Base-by-base conservation (phyloP, 2,797 vertebrate genomes). In the Balearica regulorum region DNA sequence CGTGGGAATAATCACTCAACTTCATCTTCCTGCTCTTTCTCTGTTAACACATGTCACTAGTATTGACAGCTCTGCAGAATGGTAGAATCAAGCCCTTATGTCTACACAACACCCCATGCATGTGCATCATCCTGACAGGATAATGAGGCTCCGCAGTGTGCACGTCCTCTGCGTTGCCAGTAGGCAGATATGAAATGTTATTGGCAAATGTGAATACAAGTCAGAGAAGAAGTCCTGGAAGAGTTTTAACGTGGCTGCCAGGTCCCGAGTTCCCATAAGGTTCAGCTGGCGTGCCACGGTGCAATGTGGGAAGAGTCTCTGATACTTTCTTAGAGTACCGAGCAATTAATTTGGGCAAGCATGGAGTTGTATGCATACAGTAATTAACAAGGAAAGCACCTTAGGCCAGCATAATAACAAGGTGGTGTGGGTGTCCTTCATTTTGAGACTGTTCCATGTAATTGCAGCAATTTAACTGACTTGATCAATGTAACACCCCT, bases 261-360 rank as follows among this genome's bases (percentile, higher is more conserved):
- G 48, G 31, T 28, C 41, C 53, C 1, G 3, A 6, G 44, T 53
- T 53, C 26, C 62, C 1, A 0, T 7, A 0, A 2, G 60, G 80
- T 87, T 33, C 71, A 13, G 24, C 64, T 69, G 86, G 75, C 29
- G 0, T 19, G 3, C 65, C 83, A 2, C 19, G 3, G 16, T 20
- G 39, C 20, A 1, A 33, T 10, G 73, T 13, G 46, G 86, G 83
- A 62, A 62, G 91, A 86, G 68, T 37, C 92, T 90, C 51, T 78
- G 84, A n/a, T 81, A 6, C 17, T 93, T 96, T 93, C 95, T 96
- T 96, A 16, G 88, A 96, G 90, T 29, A 49, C 90, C 0, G 9
- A 77, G 94, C 90, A 91, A 94, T 97, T 97, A 97, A 90, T 95
- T 87, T 83, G 92, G 95, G 96, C 93, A 92, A 83, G 96, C 92